These are phyloP conservation scores for Pollenia amentaria DNA, from an alignment of 2,888 invertebrate genomes.

Conservation along the genomic window DNA sequence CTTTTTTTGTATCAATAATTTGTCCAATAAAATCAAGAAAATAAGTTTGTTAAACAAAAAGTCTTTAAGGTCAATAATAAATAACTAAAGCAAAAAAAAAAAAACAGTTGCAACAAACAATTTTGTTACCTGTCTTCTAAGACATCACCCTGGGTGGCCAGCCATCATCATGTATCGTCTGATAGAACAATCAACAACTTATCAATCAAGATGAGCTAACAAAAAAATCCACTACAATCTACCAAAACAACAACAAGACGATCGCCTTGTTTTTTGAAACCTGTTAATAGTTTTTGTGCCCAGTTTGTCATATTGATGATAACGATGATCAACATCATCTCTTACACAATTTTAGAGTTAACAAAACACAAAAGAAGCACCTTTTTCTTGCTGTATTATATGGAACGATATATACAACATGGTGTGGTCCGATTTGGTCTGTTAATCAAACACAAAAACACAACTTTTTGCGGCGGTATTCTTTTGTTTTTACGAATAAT, in stretches of 20 bases:
- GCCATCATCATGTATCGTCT: conserved; percentile 38
- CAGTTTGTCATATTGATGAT: conserved; percentile 45
- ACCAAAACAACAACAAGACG: conserved; percentile 30
- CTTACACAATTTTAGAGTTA: conserved; percentile 15
- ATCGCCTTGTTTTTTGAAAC: conserved; percentile 36
- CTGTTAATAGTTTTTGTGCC: conserved; percentile 67
- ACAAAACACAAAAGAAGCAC: neutral
- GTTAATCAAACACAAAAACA: conserved; percentile 20
- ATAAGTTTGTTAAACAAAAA: neutral
- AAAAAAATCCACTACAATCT: neutral
- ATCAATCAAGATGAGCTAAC: conserved; percentile 61
- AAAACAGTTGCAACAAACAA: conserved; percentile 18
- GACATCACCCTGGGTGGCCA: conserved; percentile 67
- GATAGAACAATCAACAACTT: conserved; percentile 67
- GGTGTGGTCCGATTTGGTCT: conserved; percentile 56
- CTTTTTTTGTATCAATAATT: too few relatives aligned
- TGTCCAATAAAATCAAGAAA: too few relatives aligned
- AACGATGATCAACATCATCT: conserved; percentile 1
- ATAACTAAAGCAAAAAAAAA: neutral
- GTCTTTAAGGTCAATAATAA: neutral
- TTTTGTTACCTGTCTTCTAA: conserved; percentile 58
- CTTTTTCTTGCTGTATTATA: neutral
- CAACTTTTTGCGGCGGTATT: conserved; percentile 50
- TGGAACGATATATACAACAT: neutral
- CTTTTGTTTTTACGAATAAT: conserved; percentile 58